A percentile compares a stretch with the other conserved stretches of the same genome.
These are phyloP conservation scores for Eupithecia pulchellata DNA, from an alignment of 2,888 invertebrate genomes.

Conservation along the genomic window DNA sequence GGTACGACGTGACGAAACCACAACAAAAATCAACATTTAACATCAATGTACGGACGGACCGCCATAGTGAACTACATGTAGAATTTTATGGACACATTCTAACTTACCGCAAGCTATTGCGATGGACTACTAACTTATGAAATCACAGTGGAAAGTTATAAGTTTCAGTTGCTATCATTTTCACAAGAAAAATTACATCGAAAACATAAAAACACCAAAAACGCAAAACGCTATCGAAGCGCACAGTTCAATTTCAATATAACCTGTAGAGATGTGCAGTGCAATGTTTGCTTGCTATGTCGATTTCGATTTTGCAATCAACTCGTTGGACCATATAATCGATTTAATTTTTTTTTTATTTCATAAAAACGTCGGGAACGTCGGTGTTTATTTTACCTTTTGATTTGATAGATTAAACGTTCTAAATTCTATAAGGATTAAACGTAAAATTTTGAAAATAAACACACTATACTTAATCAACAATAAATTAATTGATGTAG, in stretches of 20 bases:
- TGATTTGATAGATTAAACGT: too few species aligned
- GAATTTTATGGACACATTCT: constrained; percentile 57
- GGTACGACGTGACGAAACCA: constrained; percentile 54
- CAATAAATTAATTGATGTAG: too few species aligned
- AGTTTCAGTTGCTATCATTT: constrained; percentile 68
- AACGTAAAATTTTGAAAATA: background rate
- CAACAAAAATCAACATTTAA: constrained; percentile 52
- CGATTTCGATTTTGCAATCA: constrained; percentile 9
- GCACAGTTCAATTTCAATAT: constrained; percentile 44
- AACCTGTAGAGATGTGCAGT: constrained; percentile 53
- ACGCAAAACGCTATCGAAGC: constrained; percentile 73
- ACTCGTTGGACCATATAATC: background rate
- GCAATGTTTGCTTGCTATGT: constrained; percentile 2
- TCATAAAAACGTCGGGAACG: too few species aligned
- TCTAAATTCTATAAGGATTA: too few species aligned
- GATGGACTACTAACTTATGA: constrained; percentile 71
- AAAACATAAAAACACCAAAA: constrained; percentile 69
- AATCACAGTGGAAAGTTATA: constrained; percentile 66
- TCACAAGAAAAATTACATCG: constrained; percentile 61
- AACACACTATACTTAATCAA: too few species aligned
- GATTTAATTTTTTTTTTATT: too few species aligned
- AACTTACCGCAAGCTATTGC: constrained; percentile 80
- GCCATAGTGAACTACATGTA: constrained; percentile 84
- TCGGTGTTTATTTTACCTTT: too few species aligned
- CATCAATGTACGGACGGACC: constrained; percentile 72